These are phyloP conservation scores for Hycleus phaleratus DNA, from an alignment of 1,140 invertebrate species.

Conservation along the genomic window DNA sequence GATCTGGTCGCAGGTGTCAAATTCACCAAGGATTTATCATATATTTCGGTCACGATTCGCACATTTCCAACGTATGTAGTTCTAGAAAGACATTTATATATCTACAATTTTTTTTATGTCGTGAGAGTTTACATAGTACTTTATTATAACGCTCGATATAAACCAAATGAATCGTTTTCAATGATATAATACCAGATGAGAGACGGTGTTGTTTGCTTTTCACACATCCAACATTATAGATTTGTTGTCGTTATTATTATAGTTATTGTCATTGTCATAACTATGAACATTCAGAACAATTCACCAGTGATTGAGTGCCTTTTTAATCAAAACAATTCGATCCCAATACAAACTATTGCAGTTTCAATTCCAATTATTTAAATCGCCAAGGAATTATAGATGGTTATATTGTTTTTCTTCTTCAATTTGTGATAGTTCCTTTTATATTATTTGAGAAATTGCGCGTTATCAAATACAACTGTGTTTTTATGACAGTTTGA, in stretches of 20 bases:
- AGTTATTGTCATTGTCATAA: no score
- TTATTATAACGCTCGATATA: slow-evolving; percentile 6
- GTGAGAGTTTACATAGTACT: slow-evolving; percentile 14
- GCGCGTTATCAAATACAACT: slow-evolving; percentile 14
- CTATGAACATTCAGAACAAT: no score
- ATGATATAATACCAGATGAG: not conserved
- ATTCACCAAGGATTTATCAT: slow-evolving; percentile 17
- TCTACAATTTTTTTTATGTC: slow-evolving; percentile 15
- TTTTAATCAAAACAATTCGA: no score
- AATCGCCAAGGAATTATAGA: no score
- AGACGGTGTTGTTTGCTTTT: no score
- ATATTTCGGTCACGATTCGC: slow-evolving; percentile 15
- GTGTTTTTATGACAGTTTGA: slow-evolving; percentile 16
- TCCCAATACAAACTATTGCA: no score
- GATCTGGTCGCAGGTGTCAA: slow-evolving; percentile 19
- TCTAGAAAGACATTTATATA: slow-evolving; percentile 18
- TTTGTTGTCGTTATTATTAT: no score
- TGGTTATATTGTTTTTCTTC: no score
- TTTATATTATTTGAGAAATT: slow-evolving; percentile 13
- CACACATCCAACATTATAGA: no score
- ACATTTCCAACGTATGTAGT: slow-evolving; percentile 18
- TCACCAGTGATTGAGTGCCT: no score
- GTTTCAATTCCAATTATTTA: no score
- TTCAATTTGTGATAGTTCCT: not conserved
- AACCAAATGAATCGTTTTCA: not conserved